Conservation (phyloP, 1,140 invertebrate genomes). For the Macrocentrus cingulum region DNA sequence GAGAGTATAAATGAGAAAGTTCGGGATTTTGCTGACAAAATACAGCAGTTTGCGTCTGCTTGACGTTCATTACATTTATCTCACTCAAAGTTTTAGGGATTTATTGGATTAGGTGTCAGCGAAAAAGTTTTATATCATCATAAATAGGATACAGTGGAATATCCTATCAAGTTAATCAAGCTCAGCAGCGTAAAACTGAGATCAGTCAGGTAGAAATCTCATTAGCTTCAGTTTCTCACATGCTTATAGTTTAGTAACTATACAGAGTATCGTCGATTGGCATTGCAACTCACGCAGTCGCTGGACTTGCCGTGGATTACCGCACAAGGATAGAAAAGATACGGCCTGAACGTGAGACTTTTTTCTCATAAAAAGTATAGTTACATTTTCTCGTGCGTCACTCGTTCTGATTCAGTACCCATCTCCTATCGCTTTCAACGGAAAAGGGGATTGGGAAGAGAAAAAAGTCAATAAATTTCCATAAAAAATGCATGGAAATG, state of each 20-base stretch:
- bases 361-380: slow-evolving; percentile 17
- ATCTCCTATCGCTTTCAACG: background rate
- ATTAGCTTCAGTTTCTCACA: slow-evolving; percentile 7
- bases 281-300: slow-evolving; percentile 25
- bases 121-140: slow-evolving; percentile 1
- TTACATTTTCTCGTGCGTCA: slow-evolving; percentile 6
- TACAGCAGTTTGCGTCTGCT: no score
- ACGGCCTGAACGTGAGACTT: slow-evolving; percentile 28
- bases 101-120: background rate
- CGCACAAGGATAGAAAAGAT: slow-evolving; percentile 14
- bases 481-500: slow-evolving; percentile 2
- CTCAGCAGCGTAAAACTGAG: slow-evolving; percentile 1
- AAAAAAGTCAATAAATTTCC: slow-evolving; percentile 5
- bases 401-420: background rate
- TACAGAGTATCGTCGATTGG: slow-evolving; percentile 9
- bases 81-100: slow-evolving; percentile 3
- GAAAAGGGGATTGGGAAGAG: background rate
- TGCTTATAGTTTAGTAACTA: background rate
- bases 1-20: no score
- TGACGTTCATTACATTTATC: no score
- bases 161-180: background rate
- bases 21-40: no score
- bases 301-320: slow-evolving; percentile 21
- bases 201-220: background rate
- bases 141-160: background rate